Conservation (phyloP, 2,888 invertebrate genomes). For the Temnothorax unifasciatus region DNA sequence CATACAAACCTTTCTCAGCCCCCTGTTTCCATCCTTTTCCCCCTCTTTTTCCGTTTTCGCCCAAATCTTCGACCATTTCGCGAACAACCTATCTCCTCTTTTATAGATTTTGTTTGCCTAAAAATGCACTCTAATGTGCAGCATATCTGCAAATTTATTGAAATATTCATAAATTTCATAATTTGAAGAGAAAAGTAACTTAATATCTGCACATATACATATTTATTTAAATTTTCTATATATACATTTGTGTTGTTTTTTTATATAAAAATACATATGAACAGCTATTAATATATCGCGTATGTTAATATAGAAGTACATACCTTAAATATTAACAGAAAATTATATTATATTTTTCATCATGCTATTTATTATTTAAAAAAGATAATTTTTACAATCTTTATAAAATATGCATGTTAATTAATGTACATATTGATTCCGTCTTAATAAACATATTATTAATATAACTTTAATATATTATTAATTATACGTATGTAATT, state of each 20-base stretch:
- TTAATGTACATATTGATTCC: too few relatives aligned
- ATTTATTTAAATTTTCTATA: neutral
- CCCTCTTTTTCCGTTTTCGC: conserved; percentile 53
- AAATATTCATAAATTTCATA: neutral
- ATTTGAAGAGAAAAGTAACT: conserved; percentile 1
- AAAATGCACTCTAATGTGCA: conserved; percentile 47
- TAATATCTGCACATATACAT: neutral
- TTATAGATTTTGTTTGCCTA: conserved; percentile 65
- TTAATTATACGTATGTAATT: too few relatives aligned
- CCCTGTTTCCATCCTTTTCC: conserved; percentile 60
- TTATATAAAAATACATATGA: neutral
- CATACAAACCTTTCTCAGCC: conserved; percentile 70
- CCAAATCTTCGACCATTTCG: conserved; percentile 72
- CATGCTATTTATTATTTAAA: neutral
- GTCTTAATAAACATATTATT: too few relatives aligned
- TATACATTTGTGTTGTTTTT: neutral
- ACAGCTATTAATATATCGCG: neutral
- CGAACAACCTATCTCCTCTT: conserved; percentile 71
- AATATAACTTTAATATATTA: too few relatives aligned
- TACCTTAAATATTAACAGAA: neutral
- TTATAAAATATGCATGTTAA: too few relatives aligned
- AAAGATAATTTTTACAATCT: too few relatives aligned
- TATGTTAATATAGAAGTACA: neutral
- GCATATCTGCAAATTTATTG: neutral
- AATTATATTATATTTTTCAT: neutral